Base-by-base conservation (phyloP, 2,888 invertebrate genomes). In the Oxytorus armatus region DNA sequence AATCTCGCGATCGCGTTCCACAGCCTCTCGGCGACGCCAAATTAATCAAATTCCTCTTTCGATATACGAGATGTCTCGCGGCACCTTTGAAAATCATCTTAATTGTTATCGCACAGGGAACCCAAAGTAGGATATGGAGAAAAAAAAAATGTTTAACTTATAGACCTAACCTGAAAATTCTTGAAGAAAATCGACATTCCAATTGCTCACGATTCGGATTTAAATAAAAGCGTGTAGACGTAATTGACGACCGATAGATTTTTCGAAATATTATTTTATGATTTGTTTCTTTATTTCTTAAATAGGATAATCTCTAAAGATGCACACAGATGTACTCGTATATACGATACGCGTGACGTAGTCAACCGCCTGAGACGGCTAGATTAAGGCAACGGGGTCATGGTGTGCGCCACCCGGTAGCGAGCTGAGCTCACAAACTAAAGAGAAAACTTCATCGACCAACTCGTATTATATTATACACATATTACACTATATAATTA, bases 381-480 rank as follows among this genome's bases (percentile, higher is more conserved):
- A 88, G 88, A 90, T 90, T 89, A 90, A 90, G 90, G 89, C 88
- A 90, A 90, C 84, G 88, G 85, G 90, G 90, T 90, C 90, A 87
- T 85, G n/a, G 82, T 85, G 63, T 73, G 42, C 61, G 84, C 85
- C 83, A 78, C 81, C 53, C 79, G 75, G 81, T 75, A 79, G 72
- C 61, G n/a, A 44, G 23, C 55, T 55, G 23, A 14, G 39, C 61
- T 55, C 61, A 61, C 44, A 29, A 49, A 63, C 78, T 53, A 72
- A 47, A 77, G 63, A 69, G 69, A 68, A 73, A 77, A 59, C 33
- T 63, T 39, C 55, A 63, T 73, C 57, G 55, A 42, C 39, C 69
- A 79, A 65, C 65, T 23, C 25, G 63, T 61, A 42, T 21, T 42
- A 51, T 57, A 51, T 68, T 53, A 69, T 53, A 18, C 72, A 36